phyloP scores from a whole-genome alignment of 2,888 invertebrate genomes.

The Macrophya annulata region DNA sequence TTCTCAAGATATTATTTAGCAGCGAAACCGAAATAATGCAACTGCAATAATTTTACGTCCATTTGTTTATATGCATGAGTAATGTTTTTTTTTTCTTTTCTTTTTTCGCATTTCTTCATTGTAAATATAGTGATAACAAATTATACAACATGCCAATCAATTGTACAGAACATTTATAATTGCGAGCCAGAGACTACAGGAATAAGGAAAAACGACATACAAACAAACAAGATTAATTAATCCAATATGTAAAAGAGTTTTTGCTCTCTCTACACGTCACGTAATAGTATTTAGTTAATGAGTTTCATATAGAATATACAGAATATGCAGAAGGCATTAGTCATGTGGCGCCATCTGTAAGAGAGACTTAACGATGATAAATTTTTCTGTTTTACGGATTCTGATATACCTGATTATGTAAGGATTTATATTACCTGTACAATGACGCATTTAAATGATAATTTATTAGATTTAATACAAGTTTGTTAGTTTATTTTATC shows the following conservation, averaged over 20 bases:
- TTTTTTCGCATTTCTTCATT: neutral
- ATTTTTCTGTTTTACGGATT: neutral
- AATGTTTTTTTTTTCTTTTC: neutral
- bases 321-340: neutral
- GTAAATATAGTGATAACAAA: neutral
- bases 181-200: neutral
- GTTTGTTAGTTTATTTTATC: neutral
- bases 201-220: neutral
- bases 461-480: neutral
- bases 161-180: neutral
- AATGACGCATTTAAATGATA: neutral
- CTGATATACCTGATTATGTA: neutral
- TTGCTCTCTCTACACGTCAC: neutral
- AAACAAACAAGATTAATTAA: neutral
- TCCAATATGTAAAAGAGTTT: neutral
- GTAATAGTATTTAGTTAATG: neutral
- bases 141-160: neutral
- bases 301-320: neutral
- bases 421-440: no score
- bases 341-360: slow-evolving; percentile 33
- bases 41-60: neutral
- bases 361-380: neutral
- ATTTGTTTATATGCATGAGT: neutral
- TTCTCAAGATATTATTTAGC: neutral
- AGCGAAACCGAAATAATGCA: neutral